A percentile compares a stretch with the other conserved stretches of the same genome.
Evolutionary conservation across 2,113 vertebrate genomes (phyloP).

Genomic region (Hemichromis elongatus): DNA sequence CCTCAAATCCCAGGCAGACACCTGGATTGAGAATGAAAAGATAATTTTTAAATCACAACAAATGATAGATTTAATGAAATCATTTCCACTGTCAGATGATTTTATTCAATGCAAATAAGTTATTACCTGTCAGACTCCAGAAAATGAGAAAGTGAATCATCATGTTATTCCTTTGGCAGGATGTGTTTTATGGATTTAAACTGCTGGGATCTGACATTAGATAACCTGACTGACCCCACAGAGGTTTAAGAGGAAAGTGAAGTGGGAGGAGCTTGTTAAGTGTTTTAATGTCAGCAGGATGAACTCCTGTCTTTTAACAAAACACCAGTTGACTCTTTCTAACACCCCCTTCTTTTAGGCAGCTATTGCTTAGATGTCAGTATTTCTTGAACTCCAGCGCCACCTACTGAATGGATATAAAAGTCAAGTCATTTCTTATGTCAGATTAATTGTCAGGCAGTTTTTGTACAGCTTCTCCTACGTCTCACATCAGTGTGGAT

Average conservation of each 20-base stretch:
- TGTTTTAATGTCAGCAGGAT: background rate
- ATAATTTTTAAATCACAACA: background rate
- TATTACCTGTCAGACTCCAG: background rate
- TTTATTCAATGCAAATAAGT: background rate
- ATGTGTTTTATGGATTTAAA: background rate
- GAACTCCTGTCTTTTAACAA: accelerated
- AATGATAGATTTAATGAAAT: background rate
- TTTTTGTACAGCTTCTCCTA: background rate
- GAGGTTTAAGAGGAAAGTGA: background rate
- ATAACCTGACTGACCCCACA: background rate
- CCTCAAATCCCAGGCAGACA: background rate
- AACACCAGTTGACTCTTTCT: accelerated
- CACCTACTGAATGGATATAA: background rate
- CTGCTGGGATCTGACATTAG: background rate
- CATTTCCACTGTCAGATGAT: accelerated
- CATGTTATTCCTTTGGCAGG: background rate
- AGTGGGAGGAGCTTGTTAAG: background rate
- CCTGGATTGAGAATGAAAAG: background rate
- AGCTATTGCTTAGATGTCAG: background rate
- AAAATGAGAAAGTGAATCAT: accelerated
- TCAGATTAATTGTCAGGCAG: background rate
- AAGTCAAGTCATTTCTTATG: background rate
- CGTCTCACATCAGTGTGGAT: background rate
- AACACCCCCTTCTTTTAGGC: background rate
- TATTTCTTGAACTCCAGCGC: background rate